These are phyloP conservation scores for Andrena dorsata DNA, from an alignment of 2,888 invertebrate genomes.

Conservation along the genomic window DNA sequence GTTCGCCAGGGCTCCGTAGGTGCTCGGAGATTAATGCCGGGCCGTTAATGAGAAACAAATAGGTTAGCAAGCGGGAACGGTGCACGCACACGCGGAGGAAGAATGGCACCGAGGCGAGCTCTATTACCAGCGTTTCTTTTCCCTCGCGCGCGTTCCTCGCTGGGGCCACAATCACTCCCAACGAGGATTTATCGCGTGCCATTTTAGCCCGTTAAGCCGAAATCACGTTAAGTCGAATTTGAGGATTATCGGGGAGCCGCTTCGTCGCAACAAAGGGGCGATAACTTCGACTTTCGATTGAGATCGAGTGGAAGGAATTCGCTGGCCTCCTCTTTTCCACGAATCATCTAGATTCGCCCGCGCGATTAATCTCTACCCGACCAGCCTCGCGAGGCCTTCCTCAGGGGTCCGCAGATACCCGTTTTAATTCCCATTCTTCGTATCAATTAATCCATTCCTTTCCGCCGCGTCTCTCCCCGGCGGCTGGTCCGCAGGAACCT, in stretches of 20 bases:
- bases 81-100: constrained; percentile 21
- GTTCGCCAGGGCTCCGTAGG: constrained; percentile 55
- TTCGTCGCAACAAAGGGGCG: neutral
- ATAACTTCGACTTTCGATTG: no score
- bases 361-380: constrained; percentile 32
- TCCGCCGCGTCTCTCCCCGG: neutral
- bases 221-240: constrained; percentile 21
- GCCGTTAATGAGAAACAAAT: constrained; percentile 83
- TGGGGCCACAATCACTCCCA: constrained; percentile 46
- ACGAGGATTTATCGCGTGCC: constrained; percentile 50
- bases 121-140: constrained; percentile 56
- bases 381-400: neutral
- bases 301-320: no score
- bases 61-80: constrained; percentile 66
- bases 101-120: constrained; percentile 34
- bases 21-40: constrained; percentile 81
- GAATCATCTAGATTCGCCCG: neutral
- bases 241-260: constrained; percentile 7
- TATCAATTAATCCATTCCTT: constrained; percentile 49
- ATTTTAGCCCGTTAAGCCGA: neutral
- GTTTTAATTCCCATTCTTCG: constrained; percentile 47
- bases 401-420: constrained; percentile 19
- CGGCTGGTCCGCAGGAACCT: constrained; percentile 53
- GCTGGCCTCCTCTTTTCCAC: no score
- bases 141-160: neutral